Conservation (phyloP, 2,888 invertebrate species). For the Auanema sp. region DNA sequence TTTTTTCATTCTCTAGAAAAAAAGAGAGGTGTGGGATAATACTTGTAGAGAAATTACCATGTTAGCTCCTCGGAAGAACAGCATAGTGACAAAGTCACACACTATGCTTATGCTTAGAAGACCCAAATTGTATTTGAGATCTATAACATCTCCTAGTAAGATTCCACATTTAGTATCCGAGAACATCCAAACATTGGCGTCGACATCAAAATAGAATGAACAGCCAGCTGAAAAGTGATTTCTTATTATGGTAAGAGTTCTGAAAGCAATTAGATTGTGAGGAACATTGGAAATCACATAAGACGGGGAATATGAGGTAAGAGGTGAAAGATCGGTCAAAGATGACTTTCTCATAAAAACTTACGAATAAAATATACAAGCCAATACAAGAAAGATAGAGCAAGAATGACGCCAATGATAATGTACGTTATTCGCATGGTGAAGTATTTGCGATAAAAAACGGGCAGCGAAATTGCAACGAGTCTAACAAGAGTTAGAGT, state of each 20-base stretch:
- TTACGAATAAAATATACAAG: slow-evolving; percentile 14
- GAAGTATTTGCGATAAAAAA: slow-evolving; percentile 1
- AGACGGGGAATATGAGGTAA: no score
- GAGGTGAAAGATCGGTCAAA: no score
- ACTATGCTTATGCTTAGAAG: slow-evolving; percentile 7
- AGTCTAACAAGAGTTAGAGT: neutral
- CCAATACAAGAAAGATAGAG: neutral
- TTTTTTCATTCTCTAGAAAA: slow-evolving; percentile 1
- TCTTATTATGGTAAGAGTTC: neutral
- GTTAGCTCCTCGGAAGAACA: slow-evolving; percentile 5
- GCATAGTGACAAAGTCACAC: slow-evolving; percentile 10
- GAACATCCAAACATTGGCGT: slow-evolving; percentile 12
- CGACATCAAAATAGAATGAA: slow-evolving; percentile 14
- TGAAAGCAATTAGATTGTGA: no score
- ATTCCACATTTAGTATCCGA: slow-evolving; percentile 6
- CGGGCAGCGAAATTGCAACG: neutral
- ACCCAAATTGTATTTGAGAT: slow-evolving; percentile 12
- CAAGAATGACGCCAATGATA: neutral
- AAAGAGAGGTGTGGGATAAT: no score
- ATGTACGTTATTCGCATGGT: neutral
- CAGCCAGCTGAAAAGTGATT: slow-evolving; percentile 8
- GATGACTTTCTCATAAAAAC: neutral
- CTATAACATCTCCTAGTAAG: slow-evolving; percentile 6
- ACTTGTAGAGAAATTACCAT: neutral
- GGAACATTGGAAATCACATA: no score